Conservation (phyloP, 2,797 vertebrate genomes). For the Epinephelus awoara region DNA sequence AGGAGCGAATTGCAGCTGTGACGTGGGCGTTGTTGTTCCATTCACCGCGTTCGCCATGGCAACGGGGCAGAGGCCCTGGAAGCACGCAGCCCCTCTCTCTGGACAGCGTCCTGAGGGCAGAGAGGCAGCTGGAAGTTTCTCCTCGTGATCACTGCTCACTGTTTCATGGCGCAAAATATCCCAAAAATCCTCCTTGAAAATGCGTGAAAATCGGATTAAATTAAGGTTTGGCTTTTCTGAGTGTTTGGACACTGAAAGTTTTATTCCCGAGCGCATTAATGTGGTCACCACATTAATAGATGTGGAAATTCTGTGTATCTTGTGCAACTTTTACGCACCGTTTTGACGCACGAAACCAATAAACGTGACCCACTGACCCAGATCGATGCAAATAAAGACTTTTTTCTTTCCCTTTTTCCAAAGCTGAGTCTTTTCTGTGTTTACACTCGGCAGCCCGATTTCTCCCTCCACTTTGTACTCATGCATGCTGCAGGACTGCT, state of each 20-base stretch:
- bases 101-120: slow-evolving; percentile 87
- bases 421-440: slow-evolving; percentile 36
- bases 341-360: slow-evolving; percentile 41
- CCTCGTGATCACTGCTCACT: slow-evolving; percentile 39
- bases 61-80: slow-evolving; percentile 92
- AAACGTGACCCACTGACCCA: slow-evolving; percentile 60
- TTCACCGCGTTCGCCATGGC: slow-evolving; percentile 93
- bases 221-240: background rate
- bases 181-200: background rate
- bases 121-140: slow-evolving; percentile 79
- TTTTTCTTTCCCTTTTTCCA: background rate
- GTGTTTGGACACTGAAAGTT: slow-evolving; percentile 2
- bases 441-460: slow-evolving; percentile 51
- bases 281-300: background rate
- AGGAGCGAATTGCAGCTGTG: slow-evolving; percentile 89
- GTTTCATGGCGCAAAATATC: slow-evolving; percentile 16
- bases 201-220: background rate
- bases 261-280: background rate
- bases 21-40: slow-evolving; percentile 94
- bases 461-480: slow-evolving; percentile 68
- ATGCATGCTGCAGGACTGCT: slow-evolving; percentile 73
- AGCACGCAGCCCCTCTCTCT: slow-evolving; percentile 91
- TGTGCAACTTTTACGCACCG: slow-evolving; percentile 68
- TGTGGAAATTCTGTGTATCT: background rate
- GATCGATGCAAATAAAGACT: slow-evolving; percentile 29